Base-by-base conservation (phyloP, 2,888 invertebrate species). In the Odontocerum albicorne region DNA sequence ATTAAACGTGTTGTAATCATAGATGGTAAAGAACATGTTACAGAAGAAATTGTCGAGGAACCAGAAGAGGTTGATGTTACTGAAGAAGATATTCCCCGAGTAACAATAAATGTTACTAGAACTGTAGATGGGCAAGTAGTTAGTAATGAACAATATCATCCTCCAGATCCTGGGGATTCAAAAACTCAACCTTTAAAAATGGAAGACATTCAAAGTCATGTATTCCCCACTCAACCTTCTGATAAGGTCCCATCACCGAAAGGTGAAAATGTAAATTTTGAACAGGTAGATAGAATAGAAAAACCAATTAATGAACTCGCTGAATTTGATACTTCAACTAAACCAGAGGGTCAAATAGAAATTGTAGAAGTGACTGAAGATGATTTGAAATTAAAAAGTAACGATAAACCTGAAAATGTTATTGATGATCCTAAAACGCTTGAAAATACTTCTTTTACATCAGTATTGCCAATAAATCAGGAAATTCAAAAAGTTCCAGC, bases 41-140 rank as follows among this genome's bases (percentile, higher is more conserved):
- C 86, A 4, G 92, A 92, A 70, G 92, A 92, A 73, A 72, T 92
- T 1, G 78, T 92, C 36, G 92, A 92, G 66, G 92, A 92, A 69
- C 92, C 92, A 0, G 92, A 88, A 65, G 85, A 86, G 68, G 74
- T 88, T 3, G 87, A 88, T 71, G 77, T 87, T 7, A 80, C 80
- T 22, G 87, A 87, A 67, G 85, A 90, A 70, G 82, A 84, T 63
- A 82, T 87, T 63, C 88, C 88, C 1, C 77, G 84, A 63, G 84
- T 88, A 12, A 85, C 84, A 55, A 87, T 88, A 33, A 86, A 83
- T 64, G 83, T 82, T 2, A 70, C 83, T 0, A 77, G 77, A 65
- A 83, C 79, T 33, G 77, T 80, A 63, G 77, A 81, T 49, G 80
- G 75, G 10, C 70, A 73, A 58, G 70, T 74, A 38, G 70, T 77